Conservation (phyloP, 2,888 invertebrate genomes). For the Lottia scabra region DNA sequence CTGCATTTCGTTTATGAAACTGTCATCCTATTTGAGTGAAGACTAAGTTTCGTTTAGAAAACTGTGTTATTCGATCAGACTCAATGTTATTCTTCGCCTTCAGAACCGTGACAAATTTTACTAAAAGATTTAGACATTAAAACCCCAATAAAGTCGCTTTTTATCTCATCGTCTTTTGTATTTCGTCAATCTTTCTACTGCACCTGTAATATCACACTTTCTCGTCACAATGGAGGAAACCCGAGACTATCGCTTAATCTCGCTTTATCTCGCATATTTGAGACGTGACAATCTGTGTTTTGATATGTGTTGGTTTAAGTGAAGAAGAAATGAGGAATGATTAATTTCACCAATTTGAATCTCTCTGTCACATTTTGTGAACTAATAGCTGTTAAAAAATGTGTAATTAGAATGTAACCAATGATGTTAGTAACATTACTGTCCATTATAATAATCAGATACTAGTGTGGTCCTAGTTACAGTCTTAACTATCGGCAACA, state of each 20-base stretch:
- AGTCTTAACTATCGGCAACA: too few relatives aligned
- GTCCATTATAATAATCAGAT: too few relatives aligned
- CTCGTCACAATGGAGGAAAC: background rate
- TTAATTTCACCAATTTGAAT: background rate
- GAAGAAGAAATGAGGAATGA: background rate
- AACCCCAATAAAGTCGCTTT: background rate
- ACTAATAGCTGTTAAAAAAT: conserved; percentile 1
- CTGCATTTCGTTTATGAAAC: too few relatives aligned
- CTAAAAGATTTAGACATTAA: conserved; percentile 1
- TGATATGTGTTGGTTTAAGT: conserved; percentile 2
- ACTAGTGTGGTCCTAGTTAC: too few relatives aligned
- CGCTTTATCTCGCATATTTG: conserved; percentile 5
- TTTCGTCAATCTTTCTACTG: background rate
- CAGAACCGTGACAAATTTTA: background rate
- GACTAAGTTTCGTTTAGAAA: too few relatives aligned
- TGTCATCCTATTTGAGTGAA: too few relatives aligned
- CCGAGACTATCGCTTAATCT: conserved; percentile 3
- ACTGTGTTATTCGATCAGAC: too few relatives aligned
- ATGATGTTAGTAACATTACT: too few relatives aligned
- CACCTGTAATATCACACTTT: conserved; percentile 4
- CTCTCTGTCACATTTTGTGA: conserved; percentile 1
- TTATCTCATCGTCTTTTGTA: background rate
- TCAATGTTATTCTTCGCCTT: background rate
- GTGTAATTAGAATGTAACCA: too few relatives aligned
- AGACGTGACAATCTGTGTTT: conserved; percentile 1